Percentiles rank a stretch among this genome's conserved stretches.
phyloP scores from a whole-genome alignment of 2,888 invertebrate species.

The Heliconius ethilla region DNA sequence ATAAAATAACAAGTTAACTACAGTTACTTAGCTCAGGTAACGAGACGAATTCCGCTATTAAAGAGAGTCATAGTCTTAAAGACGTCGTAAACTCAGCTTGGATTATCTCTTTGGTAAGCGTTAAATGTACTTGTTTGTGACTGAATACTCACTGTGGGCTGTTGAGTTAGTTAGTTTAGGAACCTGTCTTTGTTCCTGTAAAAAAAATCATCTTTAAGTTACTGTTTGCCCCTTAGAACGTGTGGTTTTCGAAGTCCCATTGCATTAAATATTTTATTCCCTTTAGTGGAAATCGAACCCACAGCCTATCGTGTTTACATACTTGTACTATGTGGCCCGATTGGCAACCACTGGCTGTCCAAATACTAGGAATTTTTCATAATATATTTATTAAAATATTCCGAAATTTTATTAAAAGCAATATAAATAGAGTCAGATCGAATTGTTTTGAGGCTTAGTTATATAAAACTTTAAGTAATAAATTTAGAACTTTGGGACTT shows the following conservation, averaged over 20 bases:
- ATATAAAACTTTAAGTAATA: neutral
- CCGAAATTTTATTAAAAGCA: neutral
- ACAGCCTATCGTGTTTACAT: too few relatives aligned
- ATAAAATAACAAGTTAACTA: constrained; percentile 45
- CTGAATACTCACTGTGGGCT: neutral
- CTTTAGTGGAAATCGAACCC: too few relatives aligned
- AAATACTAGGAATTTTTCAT: too few relatives aligned
- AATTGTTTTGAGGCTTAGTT: neutral
- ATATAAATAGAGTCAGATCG: neutral
- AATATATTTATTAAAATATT: too few relatives aligned
- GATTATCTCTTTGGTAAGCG: constrained; percentile 51
- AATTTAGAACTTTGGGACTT: neutral
- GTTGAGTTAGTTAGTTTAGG: neutral
- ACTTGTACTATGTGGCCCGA: too few relatives aligned
- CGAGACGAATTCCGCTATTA: constrained; percentile 69
- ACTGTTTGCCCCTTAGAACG: too few relatives aligned
- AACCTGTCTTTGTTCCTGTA: neutral
- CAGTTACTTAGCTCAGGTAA: constrained; percentile 52
- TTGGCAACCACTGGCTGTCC: too few relatives aligned
- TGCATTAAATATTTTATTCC: too few relatives aligned
- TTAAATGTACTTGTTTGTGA: constrained; percentile 24
- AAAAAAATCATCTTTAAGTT: neutral
- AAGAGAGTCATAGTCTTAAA: constrained; percentile 62
- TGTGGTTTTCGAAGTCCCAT: too few relatives aligned
- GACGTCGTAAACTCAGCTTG: constrained; percentile 56